Conservation (phyloP, 1,140 invertebrate genomes). For the Pinna nobilis region DNA sequence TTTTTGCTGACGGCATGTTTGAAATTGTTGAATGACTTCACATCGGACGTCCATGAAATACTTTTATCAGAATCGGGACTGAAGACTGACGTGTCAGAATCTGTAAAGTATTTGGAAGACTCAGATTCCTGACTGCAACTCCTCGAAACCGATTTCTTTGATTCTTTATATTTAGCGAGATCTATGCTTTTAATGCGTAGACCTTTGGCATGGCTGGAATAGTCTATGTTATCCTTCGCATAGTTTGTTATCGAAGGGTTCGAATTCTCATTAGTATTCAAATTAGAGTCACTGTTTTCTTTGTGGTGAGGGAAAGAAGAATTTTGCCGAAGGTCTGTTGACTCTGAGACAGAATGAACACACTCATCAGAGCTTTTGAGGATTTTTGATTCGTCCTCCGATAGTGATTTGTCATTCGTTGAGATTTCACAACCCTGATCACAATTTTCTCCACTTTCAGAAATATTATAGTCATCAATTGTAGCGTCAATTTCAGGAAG, state of each 20-base stretch:
- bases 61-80: not conserved
- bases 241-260: not conserved
- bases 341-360: no score
- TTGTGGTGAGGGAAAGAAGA: no score
- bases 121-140: constrained; percentile 14
- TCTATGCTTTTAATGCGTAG: not conserved
- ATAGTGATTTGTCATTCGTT: no score
- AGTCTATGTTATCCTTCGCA: not conserved
- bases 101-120: constrained; percentile 21
- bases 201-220: not conserved
- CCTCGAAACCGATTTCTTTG: constrained; percentile 10
- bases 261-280: no score
- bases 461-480: no score
- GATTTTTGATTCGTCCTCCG: no score
- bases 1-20: constrained; percentile 6
- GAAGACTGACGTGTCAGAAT: not conserved
- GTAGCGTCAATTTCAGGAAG: no score
- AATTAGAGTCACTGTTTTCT: no score
- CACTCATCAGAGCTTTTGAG: no score
- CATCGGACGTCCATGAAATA: constrained; percentile 10
- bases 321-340: no score
- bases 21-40: not conserved
- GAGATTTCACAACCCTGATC: no score
- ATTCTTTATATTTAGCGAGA: constrained; percentile 4
- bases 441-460: no score